Conservation (phyloP, 2,113 vertebrate genomes). For the Sander vitreus region DNA sequence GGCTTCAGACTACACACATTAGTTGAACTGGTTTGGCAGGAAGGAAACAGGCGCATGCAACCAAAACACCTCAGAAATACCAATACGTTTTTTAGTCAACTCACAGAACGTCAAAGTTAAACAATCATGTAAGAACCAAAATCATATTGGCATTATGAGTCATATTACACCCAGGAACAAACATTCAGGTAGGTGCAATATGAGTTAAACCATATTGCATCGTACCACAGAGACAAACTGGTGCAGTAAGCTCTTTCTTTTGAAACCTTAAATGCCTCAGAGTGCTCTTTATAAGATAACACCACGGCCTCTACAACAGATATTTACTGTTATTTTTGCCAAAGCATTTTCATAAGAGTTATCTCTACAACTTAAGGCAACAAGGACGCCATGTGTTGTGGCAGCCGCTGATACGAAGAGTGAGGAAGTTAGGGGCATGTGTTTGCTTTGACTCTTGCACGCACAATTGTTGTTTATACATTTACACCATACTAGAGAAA, state of each 20-base stretch:
- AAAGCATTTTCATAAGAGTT: conserved; percentile 1
- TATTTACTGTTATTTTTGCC: conserved; percentile 15
- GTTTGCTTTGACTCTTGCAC: conserved; percentile 3
- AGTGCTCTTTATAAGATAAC: conserved; percentile 10
- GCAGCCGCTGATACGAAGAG: conserved; percentile 12
- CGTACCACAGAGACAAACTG: conserved; percentile 31
- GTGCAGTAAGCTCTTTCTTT: conserved; percentile 43
- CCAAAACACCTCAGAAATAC: conserved; percentile 27
- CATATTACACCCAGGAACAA: conserved; percentile 63
- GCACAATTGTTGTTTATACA: background rate
- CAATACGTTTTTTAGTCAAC: conserved; percentile 12
- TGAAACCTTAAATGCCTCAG: conserved; percentile 24
- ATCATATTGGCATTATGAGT: conserved; percentile 77
- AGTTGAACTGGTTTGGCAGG: conserved; percentile 19
- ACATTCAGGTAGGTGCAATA: conserved; percentile 65
- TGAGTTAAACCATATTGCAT: conserved; percentile 55
- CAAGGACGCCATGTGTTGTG: background rate
- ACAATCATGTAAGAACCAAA: conserved; percentile 61
- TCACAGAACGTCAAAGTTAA: conserved; percentile 41
- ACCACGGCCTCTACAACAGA: background rate
- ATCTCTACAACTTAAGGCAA: conserved; percentile 16
- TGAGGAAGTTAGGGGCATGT: conserved; percentile 27
- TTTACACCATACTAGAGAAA: background rate
- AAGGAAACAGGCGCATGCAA: conserved; percentile 44
- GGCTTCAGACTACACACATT: conserved; percentile 11